Evolutionary conservation across 2,797 vertebrate species (phyloP).

Genomic region (Halcyon smyrnensis): DNA sequence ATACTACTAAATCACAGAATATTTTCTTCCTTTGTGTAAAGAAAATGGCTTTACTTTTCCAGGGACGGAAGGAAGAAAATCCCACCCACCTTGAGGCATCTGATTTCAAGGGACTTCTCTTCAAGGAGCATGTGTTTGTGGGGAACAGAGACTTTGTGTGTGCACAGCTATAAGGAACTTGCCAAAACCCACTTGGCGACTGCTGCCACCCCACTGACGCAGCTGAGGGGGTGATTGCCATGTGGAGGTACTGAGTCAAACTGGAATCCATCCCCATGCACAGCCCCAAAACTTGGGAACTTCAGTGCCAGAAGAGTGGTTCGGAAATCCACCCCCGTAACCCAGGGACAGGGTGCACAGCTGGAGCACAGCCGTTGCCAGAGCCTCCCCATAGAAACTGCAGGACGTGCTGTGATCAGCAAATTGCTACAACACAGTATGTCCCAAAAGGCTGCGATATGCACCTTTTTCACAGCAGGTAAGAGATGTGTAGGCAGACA

Average conservation of each 20-base stretch:
- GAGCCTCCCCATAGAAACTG: fast-evolving
- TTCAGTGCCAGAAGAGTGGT: not conserved
- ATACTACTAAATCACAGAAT: not conserved
- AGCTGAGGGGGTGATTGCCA: not conserved
- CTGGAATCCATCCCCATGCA: not conserved
- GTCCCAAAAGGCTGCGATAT: fast-evolving
- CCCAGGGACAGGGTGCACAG: not conserved
- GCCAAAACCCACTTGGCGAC: not conserved
- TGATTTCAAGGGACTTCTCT: conserved; percentile 23
- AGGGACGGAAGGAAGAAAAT: not conserved
- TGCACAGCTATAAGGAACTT: not conserved
- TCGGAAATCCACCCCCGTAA: not conserved
- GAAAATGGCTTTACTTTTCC: conserved; percentile 1
- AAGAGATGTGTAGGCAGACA: not conserved
- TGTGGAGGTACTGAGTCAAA: not conserved
- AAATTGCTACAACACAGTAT: fast-evolving
- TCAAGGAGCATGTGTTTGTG: not conserved
- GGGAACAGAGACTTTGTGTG: conserved; percentile 2
- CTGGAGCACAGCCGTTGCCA: not conserved
- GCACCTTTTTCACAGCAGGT: not conserved
- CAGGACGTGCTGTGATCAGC: fast-evolving
- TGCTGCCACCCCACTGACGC: not conserved
- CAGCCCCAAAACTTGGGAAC: not conserved
- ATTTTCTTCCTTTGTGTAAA: not conserved
- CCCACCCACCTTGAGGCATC: not conserved